phyloP scores from a whole-genome alignment of 2,113 vertebrate genomes.

The Neopipo cinnamomea region DNA sequence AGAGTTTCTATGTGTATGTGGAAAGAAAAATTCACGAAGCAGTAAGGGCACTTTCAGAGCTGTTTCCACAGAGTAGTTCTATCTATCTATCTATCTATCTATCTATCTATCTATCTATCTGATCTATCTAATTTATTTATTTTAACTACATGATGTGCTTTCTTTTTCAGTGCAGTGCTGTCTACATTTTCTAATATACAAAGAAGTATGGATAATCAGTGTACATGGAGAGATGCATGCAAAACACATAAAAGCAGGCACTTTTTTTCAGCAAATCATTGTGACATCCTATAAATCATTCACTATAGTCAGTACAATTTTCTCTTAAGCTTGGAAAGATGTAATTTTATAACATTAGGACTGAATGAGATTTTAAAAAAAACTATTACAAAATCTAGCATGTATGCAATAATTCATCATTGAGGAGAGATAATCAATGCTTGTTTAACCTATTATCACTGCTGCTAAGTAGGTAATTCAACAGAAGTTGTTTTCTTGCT shows the following conservation, averaged over 20 bases:
- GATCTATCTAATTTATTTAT: background rate
- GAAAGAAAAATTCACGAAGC: background rate
- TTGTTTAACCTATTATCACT: constrained; percentile 46
- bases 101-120: background rate
- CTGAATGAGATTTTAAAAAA: background rate
- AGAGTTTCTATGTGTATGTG: background rate
- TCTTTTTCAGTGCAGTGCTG: background rate
- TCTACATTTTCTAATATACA: background rate
- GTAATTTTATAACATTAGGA: background rate
- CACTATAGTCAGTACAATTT: background rate
- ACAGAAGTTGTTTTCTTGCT: constrained; percentile 54
- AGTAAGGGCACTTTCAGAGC: background rate
- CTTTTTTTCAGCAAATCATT: background rate
- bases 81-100: no score
- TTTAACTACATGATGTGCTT: background rate
- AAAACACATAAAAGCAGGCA: background rate
- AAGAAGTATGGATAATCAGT: background rate
- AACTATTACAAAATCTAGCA: constrained; percentile 8
- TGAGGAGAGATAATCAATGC: constrained; percentile 62
- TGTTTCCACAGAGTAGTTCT: background rate
- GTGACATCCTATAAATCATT: background rate
- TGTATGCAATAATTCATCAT: constrained; percentile 39
- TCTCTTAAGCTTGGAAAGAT: background rate
- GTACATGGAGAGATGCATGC: background rate
- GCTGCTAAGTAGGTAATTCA: constrained; percentile 45